Evolutionary conservation across 2,113 vertebrate genomes (phyloP).

Genomic region (Pogonocichla stellata): DNA sequence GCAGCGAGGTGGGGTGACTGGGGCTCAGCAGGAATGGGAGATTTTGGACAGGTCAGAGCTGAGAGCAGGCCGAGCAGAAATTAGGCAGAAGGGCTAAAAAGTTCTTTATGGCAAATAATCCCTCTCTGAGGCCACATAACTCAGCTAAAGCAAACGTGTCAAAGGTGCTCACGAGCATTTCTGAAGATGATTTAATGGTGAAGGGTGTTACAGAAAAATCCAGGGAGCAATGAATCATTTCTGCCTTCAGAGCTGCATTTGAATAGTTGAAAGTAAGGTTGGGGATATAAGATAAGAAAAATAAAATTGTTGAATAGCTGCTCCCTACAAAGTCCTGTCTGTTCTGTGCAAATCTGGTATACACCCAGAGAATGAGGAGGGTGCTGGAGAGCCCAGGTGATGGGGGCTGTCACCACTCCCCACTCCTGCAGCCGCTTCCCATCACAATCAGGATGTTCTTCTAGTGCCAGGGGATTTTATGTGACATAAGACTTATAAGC

Average conservation of each 20-base stretch:
- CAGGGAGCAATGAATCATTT: constrained; percentile 14
- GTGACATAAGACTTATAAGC: background rate
- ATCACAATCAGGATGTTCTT: background rate
- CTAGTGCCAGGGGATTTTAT: background rate
- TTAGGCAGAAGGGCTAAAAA: background rate
- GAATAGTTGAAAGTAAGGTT: constrained; percentile 5
- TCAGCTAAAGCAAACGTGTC: background rate
- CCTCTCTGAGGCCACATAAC: background rate
- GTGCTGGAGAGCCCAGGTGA: background rate
- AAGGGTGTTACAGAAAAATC: background rate
- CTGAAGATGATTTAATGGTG: background rate
- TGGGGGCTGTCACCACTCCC: background rate
- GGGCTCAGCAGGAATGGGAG: accelerated
- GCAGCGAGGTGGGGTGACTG: background rate
- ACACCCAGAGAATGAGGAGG: background rate
- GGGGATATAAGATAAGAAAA: background rate
- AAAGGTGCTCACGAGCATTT: background rate
- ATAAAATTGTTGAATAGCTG: background rate
- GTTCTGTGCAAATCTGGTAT: background rate
- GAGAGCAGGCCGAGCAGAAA: background rate
- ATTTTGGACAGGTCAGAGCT: background rate
- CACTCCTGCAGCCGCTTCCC: background rate
- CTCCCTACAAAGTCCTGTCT: background rate
- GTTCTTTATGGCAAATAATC: background rate
- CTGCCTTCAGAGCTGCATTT: background rate